Conservation (phyloP, 1,140 invertebrate genomes). For the Eufriesea mexicana region DNA sequence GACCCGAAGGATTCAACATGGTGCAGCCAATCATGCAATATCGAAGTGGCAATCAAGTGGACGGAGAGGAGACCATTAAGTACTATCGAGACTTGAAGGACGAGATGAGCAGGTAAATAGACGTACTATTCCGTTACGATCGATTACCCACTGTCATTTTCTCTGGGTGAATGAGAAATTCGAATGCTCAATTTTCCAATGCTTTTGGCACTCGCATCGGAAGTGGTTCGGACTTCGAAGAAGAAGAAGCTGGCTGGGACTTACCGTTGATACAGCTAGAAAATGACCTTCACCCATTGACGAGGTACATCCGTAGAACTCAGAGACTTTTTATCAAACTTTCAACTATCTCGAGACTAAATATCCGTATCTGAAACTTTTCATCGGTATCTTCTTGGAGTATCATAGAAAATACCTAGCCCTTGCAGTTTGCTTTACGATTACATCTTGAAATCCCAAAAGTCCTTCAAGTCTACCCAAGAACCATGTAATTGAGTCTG, state of each 20-base stretch:
- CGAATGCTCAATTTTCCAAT: slow-evolving; percentile 76
- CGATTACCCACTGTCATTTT: background rate
- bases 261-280: slow-evolving; percentile 83
- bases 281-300: slow-evolving; percentile 82
- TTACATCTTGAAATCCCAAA: too few species aligned
- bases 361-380: background rate
- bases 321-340: background rate
- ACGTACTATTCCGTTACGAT: background rate
- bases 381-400: background rate
- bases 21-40: slow-evolving; percentile 82
- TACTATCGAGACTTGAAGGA: slow-evolving; percentile 82
- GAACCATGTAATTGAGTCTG: too few species aligned
- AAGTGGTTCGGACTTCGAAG: slow-evolving; percentile 83
- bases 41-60: slow-evolving; percentile 75
- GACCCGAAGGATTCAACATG: slow-evolving; percentile 85
- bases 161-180: slow-evolving; percentile 63
- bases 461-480: too few species aligned
- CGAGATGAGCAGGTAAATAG: slow-evolving; percentile 83
- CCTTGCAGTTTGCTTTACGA: too few species aligned
- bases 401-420: background rate
- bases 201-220: slow-evolving; percentile 79
- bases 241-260: slow-evolving; percentile 83
- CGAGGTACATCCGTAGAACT: slow-evolving; percentile 72
- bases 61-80: slow-evolving; percentile 80
- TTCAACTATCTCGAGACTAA: too few species aligned